Evolutionary conservation across 2,888 invertebrate species (phyloP).

Genomic region (Pammene fasciana): DNA sequence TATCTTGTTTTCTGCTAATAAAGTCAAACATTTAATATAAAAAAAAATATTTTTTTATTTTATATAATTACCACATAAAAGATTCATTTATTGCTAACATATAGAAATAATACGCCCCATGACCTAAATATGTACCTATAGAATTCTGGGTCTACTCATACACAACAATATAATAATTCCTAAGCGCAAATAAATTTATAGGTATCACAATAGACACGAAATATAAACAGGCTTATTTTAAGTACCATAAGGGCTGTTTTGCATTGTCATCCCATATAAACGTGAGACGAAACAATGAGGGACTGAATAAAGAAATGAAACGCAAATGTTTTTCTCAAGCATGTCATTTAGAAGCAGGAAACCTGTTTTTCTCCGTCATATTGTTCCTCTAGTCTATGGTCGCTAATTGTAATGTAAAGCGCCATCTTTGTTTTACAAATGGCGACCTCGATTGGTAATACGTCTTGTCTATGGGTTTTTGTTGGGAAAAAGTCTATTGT

Average conservation of each 20-base stretch:
- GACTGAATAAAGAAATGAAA: slow-evolving; percentile 26
- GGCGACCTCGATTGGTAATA: slow-evolving; percentile 68
- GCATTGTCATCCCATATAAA: background rate
- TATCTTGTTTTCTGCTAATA: no score
- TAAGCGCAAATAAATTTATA: background rate
- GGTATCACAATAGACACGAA: background rate
- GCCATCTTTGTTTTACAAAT: slow-evolving; percentile 78
- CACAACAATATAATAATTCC: background rate
- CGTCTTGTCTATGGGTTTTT: slow-evolving; percentile 40
- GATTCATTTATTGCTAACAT: no score
- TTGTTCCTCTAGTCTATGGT: slow-evolving; percentile 73
- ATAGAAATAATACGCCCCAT: no score
- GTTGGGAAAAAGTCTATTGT: slow-evolving; percentile 37
- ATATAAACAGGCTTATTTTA: background rate
- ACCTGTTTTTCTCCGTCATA: slow-evolving; percentile 76
- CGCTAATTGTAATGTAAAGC: slow-evolving; percentile 77
- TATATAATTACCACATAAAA: no score
- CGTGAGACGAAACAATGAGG: slow-evolving; percentile 16
- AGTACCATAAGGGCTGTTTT: background rate
- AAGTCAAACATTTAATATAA: no score
- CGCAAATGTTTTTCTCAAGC: slow-evolving; percentile 48
- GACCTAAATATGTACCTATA: no score
- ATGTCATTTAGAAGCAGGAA: slow-evolving; percentile 67
- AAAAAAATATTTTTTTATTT: no score
- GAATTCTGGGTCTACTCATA: background rate